phyloP scores from a whole-genome alignment of 2,113 vertebrate species.

The Morone saxatilis region DNA sequence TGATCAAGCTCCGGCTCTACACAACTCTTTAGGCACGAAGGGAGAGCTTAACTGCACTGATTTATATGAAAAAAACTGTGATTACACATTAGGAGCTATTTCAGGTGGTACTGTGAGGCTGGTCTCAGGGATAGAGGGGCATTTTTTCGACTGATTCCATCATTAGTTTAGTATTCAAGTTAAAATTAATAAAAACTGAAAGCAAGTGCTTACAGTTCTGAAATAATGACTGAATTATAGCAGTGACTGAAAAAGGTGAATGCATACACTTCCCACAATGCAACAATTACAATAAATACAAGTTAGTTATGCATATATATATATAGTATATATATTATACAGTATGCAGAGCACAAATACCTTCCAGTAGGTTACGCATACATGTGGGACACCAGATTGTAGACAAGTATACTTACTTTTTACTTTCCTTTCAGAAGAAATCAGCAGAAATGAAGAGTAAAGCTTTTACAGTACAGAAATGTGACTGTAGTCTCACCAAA shows the following conservation, averaged over 20 bases:
- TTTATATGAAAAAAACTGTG: constrained; percentile 19
- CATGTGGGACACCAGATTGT: too few species aligned
- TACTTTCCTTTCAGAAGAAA: too few species aligned
- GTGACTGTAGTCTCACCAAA: too few species aligned
- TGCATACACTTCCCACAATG: too few species aligned
- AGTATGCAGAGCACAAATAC: too few species aligned
- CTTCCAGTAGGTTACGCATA: too few species aligned
- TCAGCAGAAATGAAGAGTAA: too few species aligned
- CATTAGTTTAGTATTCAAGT: background rate
- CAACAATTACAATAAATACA: too few species aligned
- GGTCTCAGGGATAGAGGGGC: background rate
- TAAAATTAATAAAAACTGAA: background rate
- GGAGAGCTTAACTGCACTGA: constrained; percentile 17
- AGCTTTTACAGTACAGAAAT: too few species aligned
- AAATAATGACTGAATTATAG: background rate
- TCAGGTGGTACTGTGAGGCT: background rate
- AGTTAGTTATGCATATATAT: too few species aligned
- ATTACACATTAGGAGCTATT: constrained; percentile 10
- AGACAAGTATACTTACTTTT: too few species aligned
- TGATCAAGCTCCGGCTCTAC: constrained; percentile 32
- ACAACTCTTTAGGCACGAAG: constrained; percentile 12
- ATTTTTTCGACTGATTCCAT: background rate
- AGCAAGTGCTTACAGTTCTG: background rate
- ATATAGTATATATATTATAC: too few species aligned
- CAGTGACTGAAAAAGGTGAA: background rate